These are phyloP conservation scores for Leptoclinus maculatus DNA, from an alignment of 2,797 vertebrate species.

Conservation along the genomic window DNA sequence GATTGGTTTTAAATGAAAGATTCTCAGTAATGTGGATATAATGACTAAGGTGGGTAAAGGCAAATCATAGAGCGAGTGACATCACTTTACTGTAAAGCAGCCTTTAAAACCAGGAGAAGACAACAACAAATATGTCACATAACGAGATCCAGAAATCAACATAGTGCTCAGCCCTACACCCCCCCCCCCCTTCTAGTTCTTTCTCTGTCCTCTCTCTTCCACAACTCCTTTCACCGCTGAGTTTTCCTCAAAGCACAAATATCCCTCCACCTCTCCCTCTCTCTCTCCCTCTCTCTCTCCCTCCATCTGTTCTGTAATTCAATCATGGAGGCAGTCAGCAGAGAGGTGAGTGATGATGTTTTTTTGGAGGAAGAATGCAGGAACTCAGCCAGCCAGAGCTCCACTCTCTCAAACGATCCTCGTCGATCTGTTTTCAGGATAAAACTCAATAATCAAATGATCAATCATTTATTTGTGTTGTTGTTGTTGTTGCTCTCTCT, in stretches of 20 bases:
- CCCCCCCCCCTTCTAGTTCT: neutral
- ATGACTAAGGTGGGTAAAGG: neutral
- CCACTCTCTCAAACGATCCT: conserved; percentile 36
- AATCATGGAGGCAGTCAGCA: conserved; percentile 63
- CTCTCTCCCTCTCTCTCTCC: conserved; percentile 5
- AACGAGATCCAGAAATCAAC: neutral
- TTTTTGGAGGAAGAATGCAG: conserved; percentile 49
- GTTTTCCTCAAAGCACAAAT: conserved; percentile 40
- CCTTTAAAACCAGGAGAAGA: neutral
- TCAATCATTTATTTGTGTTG: neutral
- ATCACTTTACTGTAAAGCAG: neutral
- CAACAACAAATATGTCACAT: neutral
- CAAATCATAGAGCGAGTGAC: neutral
- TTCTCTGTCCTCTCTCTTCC: conserved; percentile 7
- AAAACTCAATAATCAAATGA: conserved; percentile 18
- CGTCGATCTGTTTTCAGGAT: conserved; percentile 36
- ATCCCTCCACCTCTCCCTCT: conserved; percentile 17
- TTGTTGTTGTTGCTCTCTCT: neutral
- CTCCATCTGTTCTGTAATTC: conserved; percentile 70
- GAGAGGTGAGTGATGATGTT: conserved; percentile 69
- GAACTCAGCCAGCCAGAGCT: conserved; percentile 27
- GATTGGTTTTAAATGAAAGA: neutral
- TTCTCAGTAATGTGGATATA: neutral
- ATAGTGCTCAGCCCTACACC: no score
- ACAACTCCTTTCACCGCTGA: conserved; percentile 19